Conservation (phyloP, 2,113 vertebrate species). For the Pterophyllum scalare region DNA sequence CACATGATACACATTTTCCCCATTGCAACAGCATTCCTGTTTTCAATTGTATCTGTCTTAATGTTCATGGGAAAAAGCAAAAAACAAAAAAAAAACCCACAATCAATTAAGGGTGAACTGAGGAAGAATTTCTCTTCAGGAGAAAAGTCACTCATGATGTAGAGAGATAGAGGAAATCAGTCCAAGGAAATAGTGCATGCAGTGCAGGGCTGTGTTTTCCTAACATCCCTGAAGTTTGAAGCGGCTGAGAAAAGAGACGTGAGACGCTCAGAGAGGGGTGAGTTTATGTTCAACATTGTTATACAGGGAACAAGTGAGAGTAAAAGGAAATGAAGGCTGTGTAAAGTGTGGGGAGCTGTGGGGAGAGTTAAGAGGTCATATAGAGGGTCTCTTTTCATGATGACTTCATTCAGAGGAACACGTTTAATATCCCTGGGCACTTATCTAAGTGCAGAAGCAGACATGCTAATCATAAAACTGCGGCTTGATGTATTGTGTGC, state of each 20-base stretch:
- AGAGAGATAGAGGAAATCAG: background rate
- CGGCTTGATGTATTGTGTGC: slow-evolving; percentile 22
- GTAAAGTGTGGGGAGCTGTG: slow-evolving; percentile 1
- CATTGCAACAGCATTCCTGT: background rate
- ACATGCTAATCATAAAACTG: slow-evolving; percentile 41
- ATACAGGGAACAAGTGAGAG: slow-evolving; percentile 7
- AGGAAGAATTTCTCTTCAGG: background rate
- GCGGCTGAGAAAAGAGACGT: background rate
- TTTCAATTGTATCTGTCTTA: too few relatives aligned
- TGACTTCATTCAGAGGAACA: slow-evolving; percentile 64
- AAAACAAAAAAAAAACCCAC: too few relatives aligned
- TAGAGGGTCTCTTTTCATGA: slow-evolving; percentile 38
- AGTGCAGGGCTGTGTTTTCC: slow-evolving; percentile 25
- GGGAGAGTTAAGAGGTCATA: slow-evolving; percentile 38
- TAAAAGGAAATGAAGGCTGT: slow-evolving; percentile 15
- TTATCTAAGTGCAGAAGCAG: slow-evolving; percentile 56
- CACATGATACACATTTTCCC: too few relatives aligned
- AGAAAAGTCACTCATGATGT: background rate
- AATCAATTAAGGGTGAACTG: background rate
- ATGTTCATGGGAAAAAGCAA: too few relatives aligned
- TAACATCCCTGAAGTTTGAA: slow-evolving; percentile 20
- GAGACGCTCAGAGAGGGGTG: background rate
- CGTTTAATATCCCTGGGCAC: slow-evolving; percentile 25
- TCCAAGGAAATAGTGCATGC: slow-evolving; percentile 42
- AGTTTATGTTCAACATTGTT: slow-evolving; percentile 12